Percentiles rank a stretch among this genome's conserved stretches.
Conservation (phyloP, 2,888 invertebrate genomes). For the Dendrolimus houi region DNA sequence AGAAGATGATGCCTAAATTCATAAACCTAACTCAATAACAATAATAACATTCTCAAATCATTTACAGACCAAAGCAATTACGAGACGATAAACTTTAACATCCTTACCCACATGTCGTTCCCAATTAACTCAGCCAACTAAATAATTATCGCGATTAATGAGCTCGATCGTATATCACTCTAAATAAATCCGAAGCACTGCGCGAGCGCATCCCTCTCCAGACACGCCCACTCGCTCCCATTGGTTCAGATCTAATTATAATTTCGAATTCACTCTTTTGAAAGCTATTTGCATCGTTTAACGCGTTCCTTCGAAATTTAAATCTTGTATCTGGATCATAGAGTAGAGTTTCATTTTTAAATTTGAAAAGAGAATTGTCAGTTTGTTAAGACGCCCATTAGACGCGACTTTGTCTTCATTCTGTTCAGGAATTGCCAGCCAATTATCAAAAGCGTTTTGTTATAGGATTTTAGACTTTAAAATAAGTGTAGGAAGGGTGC, state of each 20-base stretch:
- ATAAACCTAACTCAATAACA: background rate
- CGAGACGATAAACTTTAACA: background rate
- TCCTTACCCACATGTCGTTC: slow-evolving; percentile 42
- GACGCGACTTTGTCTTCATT: slow-evolving; percentile 67
- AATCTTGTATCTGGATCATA: slow-evolving; percentile 15
- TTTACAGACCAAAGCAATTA: background rate
- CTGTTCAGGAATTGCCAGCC: slow-evolving; percentile 32
- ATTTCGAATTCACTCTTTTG: slow-evolving; percentile 40
- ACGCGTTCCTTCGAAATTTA: slow-evolving; percentile 17
- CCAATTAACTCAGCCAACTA: slow-evolving; percentile 68
- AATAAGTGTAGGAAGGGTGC: background rate
- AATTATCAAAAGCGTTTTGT: slow-evolving; percentile 16
- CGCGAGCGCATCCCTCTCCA: slow-evolving; percentile 37
- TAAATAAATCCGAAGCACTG: slow-evolving; percentile 59
- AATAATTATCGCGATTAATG: slow-evolving; percentile 76
- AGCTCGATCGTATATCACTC: slow-evolving; percentile 55
- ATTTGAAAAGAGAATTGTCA: slow-evolving; percentile 45
- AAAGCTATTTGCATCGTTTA: slow-evolving; percentile 72
- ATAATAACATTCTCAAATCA: slow-evolving; percentile 1
- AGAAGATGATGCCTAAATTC: too few relatives aligned
- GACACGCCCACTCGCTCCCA: slow-evolving; percentile 52
- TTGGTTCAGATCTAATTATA: slow-evolving; percentile 71
- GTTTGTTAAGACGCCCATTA: slow-evolving; percentile 69
- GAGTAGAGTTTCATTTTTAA: slow-evolving; percentile 13
- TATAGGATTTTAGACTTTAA: slow-evolving; percentile 1